A percentile compares a stretch with the other conserved stretches of the same genome.
phyloP scores from a whole-genome alignment of 2,888 invertebrate species.

The Cyclophora albipunctata region DNA sequence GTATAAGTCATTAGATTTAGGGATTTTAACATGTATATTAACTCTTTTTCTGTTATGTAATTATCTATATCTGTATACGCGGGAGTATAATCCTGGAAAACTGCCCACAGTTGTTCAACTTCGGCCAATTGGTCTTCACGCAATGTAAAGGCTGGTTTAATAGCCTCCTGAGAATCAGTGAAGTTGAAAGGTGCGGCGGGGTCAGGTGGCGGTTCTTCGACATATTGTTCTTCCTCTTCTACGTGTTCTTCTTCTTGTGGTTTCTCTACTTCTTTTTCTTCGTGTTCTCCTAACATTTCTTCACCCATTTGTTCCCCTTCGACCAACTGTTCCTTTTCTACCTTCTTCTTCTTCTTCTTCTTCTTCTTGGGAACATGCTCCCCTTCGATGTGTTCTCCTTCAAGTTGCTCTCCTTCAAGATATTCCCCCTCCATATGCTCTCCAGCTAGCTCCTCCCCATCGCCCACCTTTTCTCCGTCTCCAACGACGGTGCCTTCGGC shows the following conservation, averaged over 20 bases:
- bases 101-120: slow-evolving; percentile 58
- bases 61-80: slow-evolving; percentile 55
- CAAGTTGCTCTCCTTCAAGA: slow-evolving; percentile 20
- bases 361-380: slow-evolving; percentile 17
- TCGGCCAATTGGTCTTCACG: slow-evolving; percentile 58
- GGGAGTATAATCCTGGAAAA: slow-evolving; percentile 59
- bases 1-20: slow-evolving; percentile 56
- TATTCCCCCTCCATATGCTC: slow-evolving; percentile 25
- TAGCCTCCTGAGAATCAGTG: slow-evolving; percentile 51
- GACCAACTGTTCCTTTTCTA: slow-evolving; percentile 20
- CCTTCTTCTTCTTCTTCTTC: slow-evolving; percentile 24
- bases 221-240: slow-evolving; percentile 46
- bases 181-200: slow-evolving; percentile 59
- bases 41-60: slow-evolving; percentile 57
- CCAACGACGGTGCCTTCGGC: slow-evolving; percentile 12
- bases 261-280: slow-evolving; percentile 22
- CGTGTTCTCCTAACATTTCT: slow-evolving; percentile 26
- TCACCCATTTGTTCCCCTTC: slow-evolving; percentile 26
- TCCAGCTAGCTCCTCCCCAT: slow-evolving; percentile 16
- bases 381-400: slow-evolving; percentile 19
- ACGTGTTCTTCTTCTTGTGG: slow-evolving; percentile 28
- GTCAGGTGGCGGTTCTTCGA: slow-evolving; percentile 54
- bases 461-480: slow-evolving; percentile 16
- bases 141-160: slow-evolving; percentile 48
- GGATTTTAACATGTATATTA: slow-evolving; percentile 56